phyloP scores from a whole-genome alignment of 2,113 vertebrate genomes.

The Hippocampus abdominalis region DNA sequence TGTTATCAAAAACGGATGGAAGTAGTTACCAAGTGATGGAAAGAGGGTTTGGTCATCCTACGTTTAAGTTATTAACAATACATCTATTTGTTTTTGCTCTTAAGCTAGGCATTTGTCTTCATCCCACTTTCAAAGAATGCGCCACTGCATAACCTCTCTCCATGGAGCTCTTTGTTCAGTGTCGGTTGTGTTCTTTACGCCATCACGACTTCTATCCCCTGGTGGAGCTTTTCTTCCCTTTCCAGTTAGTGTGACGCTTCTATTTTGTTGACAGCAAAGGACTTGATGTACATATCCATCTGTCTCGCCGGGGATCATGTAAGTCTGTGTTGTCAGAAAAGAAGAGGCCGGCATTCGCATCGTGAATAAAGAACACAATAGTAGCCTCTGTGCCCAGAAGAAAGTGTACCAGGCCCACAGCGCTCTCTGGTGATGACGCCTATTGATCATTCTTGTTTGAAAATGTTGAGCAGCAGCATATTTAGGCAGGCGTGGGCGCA shows the following conservation, averaged over 20 bases:
- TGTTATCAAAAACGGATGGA: neutral
- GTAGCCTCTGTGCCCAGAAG: conserved; percentile 4
- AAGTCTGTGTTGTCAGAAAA: conserved; percentile 26
- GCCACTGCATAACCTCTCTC: neutral
- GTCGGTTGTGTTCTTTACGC: conserved; percentile 2
- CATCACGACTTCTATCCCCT: conserved; percentile 13
- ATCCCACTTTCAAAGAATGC: conserved; percentile 6
- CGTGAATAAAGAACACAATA: conserved; percentile 22
- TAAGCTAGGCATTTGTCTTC: conserved; percentile 7
- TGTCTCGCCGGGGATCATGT: conserved; percentile 19
- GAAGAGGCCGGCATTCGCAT: conserved; percentile 21
- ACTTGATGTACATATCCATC: conserved; percentile 17
- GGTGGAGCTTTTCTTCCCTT: conserved; percentile 21
- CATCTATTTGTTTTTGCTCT: neutral
- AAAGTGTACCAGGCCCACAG: conserved; percentile 8
- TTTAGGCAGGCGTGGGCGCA: conserved; percentile 14
- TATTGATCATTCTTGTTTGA: conserved; percentile 36
- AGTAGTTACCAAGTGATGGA: neutral
- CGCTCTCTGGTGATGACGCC: conserved; percentile 6
- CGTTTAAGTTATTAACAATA: neutral
- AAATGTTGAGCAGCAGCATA: conserved; percentile 23
- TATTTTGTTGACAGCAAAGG: conserved; percentile 19
- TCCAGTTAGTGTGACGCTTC: conserved; percentile 14
- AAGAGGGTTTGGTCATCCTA: neutral
- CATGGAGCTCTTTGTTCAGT: neutral